phyloP scores from a whole-genome alignment of 2,888 invertebrate species.

The Drosophila yooni region DNA sequence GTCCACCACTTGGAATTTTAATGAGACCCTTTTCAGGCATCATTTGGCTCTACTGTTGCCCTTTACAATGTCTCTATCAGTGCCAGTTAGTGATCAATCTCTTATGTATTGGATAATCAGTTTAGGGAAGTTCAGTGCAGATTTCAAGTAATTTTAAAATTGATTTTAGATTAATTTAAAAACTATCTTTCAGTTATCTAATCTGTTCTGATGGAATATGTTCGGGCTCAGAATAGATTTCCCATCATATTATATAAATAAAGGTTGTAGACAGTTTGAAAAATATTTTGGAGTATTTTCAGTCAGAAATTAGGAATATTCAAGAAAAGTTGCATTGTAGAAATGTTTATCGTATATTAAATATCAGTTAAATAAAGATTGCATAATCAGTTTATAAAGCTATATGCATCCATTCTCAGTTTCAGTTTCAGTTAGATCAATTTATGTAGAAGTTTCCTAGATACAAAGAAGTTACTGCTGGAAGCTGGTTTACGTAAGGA shows the following conservation, averaged over 20 bases:
- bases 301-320: not conserved
- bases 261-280: not conserved
- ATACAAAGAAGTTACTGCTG: not conserved
- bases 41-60: constrained; percentile 57
- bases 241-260: not conserved
- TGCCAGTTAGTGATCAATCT: constrained; percentile 51
- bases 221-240: not conserved
- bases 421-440: not conserved
- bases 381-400: not conserved
- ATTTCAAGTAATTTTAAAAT: not conserved
- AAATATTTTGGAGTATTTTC: not conserved
- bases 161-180: not conserved
- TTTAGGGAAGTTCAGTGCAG: not conserved
- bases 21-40: constrained; percentile 58
- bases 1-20: constrained; percentile 48
- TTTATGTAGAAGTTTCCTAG: not conserved
- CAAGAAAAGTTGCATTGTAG: not conserved
- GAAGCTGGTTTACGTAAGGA: constrained; percentile 47
- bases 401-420: no score
- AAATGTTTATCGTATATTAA: not conserved
- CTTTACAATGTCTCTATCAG: constrained; percentile 46
- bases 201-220: not conserved
- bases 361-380: not conserved
- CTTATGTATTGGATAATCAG: not conserved
- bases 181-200: not conserved